A percentile compares a stretch with the other conserved stretches of the same genome.
Evolutionary conservation across 2,888 invertebrate species (phyloP).

Genomic region (Drosophila merina): DNA sequence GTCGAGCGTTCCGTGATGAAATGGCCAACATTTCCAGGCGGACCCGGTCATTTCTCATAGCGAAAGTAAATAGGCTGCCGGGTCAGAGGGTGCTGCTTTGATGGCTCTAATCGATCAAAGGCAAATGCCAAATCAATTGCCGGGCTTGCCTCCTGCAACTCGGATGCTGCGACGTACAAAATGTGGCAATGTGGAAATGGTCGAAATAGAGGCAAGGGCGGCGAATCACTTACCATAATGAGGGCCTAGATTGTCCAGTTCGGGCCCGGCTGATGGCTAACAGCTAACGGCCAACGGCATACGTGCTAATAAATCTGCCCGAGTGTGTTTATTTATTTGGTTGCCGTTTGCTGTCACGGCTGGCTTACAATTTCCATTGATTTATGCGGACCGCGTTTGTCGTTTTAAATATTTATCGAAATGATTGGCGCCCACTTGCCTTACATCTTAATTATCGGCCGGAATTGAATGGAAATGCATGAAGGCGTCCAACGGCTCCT

Average conservation of each 20-base stretch:
- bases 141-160: conserved; percentile 41
- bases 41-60: conserved; percentile 56
- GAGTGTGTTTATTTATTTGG: conserved; percentile 54
- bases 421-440: conserved; percentile 50
- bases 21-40: conserved; percentile 51
- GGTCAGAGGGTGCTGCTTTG: conserved; percentile 51
- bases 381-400: conserved; percentile 54
- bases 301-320: conserved; percentile 62
- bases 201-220: conserved; percentile 31
- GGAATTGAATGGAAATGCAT: conserved; percentile 38
- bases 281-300: conserved; percentile 11
- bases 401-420: conserved; percentile 56
- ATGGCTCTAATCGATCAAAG: conserved; percentile 67
- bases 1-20: conserved; percentile 57
- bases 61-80: conserved; percentile 58
- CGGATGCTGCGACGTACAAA: background rate
- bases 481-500: conserved; percentile 38
- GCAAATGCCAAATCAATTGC: conserved; percentile 76
- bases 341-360: conserved; percentile 29
- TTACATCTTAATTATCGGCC: conserved; percentile 51
- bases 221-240: conserved; percentile 67
- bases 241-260: conserved; percentile 36
- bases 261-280: conserved; percentile 4
- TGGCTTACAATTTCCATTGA: conserved; percentile 46
- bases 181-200: conserved; percentile 34